Evolutionary conservation across 2,113 vertebrate genomes (phyloP), one percentile per base, ranked within the genome.

Genomic region (Boulengerochromis microlepis): DNA sequence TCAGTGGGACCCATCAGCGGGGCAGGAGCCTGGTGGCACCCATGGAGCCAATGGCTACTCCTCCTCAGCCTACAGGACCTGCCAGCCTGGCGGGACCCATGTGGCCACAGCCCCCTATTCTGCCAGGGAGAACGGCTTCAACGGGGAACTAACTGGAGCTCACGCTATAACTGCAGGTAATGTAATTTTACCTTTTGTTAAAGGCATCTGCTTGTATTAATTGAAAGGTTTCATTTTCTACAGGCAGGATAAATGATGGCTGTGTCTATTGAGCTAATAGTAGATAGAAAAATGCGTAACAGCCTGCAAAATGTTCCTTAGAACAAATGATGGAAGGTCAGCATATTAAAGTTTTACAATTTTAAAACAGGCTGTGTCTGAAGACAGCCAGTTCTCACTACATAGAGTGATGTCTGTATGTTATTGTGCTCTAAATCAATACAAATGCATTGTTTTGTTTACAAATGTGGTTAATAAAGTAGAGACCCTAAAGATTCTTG

Each of bases 141-240:
- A 99, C 0, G 99, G 99, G 47, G 98, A 99, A 78, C 91, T 99
- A 83, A 96, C 96, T 1, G 94, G 97, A 0, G 97, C 97, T 52
- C 98, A 96, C 52, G 97, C 97, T 83, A 97, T 99, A 91, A 99
- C 98, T 3, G 97, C 99, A 97, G 99, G 99, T 99, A 97, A 96
- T 47, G 8, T 11, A 11, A 26, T 31, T 45, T 64, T 22, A 18
- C 9, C 4, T 31, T 9, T 61, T 82, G 52, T 10, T 16, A 74
- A 38, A 54, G n/a, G 40, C 3, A 45, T 87, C 45, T 78, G 74
- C 52, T 71, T 10, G 45, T 50, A 13, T 52, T 33, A 9, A 31
- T 52, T 52, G 3, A 78, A 78, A 19, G 40, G 40, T 45, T 45
- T 74, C 16, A 74, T 74, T 47, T 52, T 52, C 26, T 29, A n/a